Percentiles rank a stretch among this genome's conserved stretches.
phyloP scores from a whole-genome alignment of 2,797 vertebrate genomes.

The Phrynocephalus guinanensis region DNA sequence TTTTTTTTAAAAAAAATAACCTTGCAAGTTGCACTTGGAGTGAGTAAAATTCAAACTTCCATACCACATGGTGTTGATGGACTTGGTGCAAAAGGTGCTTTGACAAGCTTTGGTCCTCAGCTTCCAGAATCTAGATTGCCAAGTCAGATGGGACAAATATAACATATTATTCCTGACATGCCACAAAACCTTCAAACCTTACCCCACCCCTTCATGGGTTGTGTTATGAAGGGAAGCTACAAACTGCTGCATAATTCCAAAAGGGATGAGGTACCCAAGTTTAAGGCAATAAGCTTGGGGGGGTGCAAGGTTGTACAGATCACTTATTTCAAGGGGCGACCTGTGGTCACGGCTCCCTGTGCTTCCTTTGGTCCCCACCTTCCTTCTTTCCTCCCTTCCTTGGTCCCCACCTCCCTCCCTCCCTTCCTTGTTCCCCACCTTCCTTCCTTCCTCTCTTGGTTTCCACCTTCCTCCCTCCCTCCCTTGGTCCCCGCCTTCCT shows the following conservation, averaged over 20 bases:
- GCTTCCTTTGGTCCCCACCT: no score
- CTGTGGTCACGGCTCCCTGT: no score
- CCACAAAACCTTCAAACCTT: neutral
- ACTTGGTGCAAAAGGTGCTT: neutral
- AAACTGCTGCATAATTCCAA: neutral
- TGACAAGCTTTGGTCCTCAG: slow-evolving; percentile 8
- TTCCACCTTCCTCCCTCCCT: no score
- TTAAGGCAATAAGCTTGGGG: neutral
- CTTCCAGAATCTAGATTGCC: slow-evolving; percentile 29
- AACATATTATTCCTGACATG: neutral
- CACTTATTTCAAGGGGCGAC: no score
- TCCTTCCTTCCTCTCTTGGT: no score
- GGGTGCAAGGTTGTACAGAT: no score
- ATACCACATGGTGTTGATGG: neutral
- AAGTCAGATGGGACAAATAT: neutral
- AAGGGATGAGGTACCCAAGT: neutral
- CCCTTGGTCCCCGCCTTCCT: no score
- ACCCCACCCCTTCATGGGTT: neutral
- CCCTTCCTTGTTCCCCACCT: no score
- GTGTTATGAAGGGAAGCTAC: neutral
- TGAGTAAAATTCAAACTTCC: slow-evolving; percentile 8
- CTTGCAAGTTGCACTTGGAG: neutral
- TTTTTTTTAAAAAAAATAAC: neutral
- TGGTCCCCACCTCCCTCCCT: no score
- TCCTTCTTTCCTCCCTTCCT: no score